Conservation (phyloP, 2,888 invertebrate species). For the Dynastes grantii region DNA sequence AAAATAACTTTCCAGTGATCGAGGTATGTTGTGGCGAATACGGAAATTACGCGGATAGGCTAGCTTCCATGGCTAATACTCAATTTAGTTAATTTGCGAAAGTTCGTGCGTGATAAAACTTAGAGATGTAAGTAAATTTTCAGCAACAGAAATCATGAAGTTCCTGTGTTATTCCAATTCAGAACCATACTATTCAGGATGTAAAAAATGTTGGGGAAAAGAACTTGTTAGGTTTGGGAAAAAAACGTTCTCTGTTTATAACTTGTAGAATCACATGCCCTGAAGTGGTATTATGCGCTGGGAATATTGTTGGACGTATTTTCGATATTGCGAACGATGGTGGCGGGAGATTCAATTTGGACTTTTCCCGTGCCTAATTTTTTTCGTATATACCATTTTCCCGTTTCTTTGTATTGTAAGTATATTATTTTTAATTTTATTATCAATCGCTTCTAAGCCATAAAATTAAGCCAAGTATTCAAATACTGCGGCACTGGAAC, state of each 20-base stretch:
- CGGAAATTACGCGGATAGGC: conserved; percentile 79
- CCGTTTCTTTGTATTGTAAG: conserved; percentile 88
- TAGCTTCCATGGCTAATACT: conserved; percentile 81
- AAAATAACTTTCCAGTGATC: conserved; percentile 74
- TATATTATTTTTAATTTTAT: conserved; percentile 56
- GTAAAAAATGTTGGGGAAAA: no score
- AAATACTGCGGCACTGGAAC: no score
- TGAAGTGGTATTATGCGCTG: conserved; percentile 81
- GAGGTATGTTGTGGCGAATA: conserved; percentile 89
- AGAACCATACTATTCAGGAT: conserved; percentile 76
- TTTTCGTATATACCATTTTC: conserved; percentile 87
- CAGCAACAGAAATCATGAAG: conserved; percentile 53
- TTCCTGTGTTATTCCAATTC: conserved; percentile 76
- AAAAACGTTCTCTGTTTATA: neutral
- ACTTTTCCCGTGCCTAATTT: no score
- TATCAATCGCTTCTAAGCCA: neutral
- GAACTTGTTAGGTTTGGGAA: no score
- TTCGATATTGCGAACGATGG: conserved; percentile 85
- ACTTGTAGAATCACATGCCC: conserved; percentile 78
- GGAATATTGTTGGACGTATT: conserved; percentile 84
- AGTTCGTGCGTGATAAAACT: neutral
- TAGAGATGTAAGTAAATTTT: conserved; percentile 66
- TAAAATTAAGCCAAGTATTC: no score
- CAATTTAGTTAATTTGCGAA: conserved; percentile 11
- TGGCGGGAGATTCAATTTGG: no score